Conservation (phyloP, 1,140 invertebrate genomes). For the Theocolax elegans region DNA sequence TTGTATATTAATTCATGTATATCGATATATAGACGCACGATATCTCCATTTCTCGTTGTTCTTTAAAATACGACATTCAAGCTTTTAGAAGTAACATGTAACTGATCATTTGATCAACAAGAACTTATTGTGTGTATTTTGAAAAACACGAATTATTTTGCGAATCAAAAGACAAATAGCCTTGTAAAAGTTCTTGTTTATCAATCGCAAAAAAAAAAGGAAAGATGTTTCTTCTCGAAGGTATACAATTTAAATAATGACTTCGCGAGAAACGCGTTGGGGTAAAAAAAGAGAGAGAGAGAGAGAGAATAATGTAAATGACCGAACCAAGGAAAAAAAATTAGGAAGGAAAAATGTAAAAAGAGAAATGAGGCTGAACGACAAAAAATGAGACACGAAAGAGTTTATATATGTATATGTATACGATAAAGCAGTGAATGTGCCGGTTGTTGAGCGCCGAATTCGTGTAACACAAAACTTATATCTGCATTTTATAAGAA, state of each 20-base stretch:
- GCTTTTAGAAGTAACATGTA: too few relatives aligned
- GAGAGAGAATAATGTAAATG: not conserved
- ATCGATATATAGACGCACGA: too few relatives aligned
- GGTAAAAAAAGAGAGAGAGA: not conserved
- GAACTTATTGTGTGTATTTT: too few relatives aligned
- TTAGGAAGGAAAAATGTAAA: constrained; percentile 3
- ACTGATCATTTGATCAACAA: too few relatives aligned
- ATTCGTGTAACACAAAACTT: constrained; percentile 15
- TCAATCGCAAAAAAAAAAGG: not conserved
- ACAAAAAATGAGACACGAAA: constrained; percentile 13
- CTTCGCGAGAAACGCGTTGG: not conserved
- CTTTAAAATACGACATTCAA: too few relatives aligned
- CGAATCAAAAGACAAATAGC: too few relatives aligned
- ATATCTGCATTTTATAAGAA: constrained; percentile 6
- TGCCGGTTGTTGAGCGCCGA: not conserved
- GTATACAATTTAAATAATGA: constrained; percentile 14
- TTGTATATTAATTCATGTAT: too few relatives aligned
- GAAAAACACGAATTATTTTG: too few relatives aligned
- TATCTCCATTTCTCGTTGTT: too few relatives aligned
- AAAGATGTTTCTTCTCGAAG: constrained; percentile 3
- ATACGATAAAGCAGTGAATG: constrained; percentile 15
- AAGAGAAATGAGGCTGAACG: not conserved
- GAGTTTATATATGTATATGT: too few relatives aligned
- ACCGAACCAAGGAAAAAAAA: not conserved
- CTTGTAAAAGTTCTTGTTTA: not conserved